Base-by-base conservation (phyloP, 2,113 vertebrate species). In the Bombycilla garrulus region DNA sequence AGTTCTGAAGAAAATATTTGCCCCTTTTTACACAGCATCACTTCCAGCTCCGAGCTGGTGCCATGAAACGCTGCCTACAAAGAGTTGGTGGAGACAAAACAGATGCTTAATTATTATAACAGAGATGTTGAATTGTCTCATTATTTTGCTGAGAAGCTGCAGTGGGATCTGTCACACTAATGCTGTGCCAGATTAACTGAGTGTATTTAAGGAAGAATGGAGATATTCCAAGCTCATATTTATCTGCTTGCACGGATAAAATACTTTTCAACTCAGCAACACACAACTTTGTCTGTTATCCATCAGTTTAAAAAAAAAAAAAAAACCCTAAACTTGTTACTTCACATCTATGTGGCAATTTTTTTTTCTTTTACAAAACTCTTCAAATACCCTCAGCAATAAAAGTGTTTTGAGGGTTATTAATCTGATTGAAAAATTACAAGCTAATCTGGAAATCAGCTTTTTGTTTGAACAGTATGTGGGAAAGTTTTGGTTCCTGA, bases 11-110 rank as follows among this genome's bases (percentile, higher is more conserved):
- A 18, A 29, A 65, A 62, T 9, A 17, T 50, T 47, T 36, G 11
- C 3, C 4, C 7, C 0, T 33, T 31, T 31, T 57, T n/a, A 9
- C 12, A 4, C 15, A 29, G 26, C 20, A 6, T 26, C 20, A 10
- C 0, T 51, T 22, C 42, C 48, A 58, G 81, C 29, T 69, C 53
- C 24, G 15, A 15, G 38, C 13, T 25, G 53, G 29, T 44, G 54
- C 72, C 10, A 0, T 25, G 15, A 31, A 54, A 22, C 0, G 1
- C 35, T 66, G 65, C 21, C 57, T 6, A 6, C 28, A 19, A 19
- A 26, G 28, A 47, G 15, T 28, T 15, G 31, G 13, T 3, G 45
- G 31, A 60, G 33, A 6, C 50, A 35, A 87, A 84, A 36, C 2
- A 36, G 31, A 18, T 57, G 40, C 24, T 21, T 10, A 28, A 36